Percentiles rank a stretch among this genome's conserved stretches.
phyloP scores from a whole-genome alignment of 2,113 vertebrate species.

The Edolisoma coerulescens region DNA sequence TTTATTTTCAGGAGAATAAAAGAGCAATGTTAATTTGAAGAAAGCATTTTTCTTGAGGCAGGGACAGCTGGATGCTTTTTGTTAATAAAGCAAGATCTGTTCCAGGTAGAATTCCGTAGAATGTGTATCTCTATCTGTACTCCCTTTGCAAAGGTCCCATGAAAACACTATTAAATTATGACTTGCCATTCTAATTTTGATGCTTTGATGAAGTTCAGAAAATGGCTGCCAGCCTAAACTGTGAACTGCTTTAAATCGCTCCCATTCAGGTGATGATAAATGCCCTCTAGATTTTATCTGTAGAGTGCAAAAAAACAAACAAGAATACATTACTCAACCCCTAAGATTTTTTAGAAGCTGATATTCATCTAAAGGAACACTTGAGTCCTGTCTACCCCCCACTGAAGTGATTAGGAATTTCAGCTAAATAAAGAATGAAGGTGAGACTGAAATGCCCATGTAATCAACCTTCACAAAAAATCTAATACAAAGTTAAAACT shows the following conservation, averaged over 20 bases:
- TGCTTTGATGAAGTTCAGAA: conserved; percentile 7
- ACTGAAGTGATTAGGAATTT: conserved; percentile 57
- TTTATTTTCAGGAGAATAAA: background rate
- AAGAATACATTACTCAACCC: conserved; percentile 39
- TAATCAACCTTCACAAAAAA: conserved; percentile 59
- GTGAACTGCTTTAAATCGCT: conserved; percentile 28
- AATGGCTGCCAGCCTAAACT: conserved; percentile 22
- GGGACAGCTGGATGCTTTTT: background rate
- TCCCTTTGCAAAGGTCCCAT: background rate
- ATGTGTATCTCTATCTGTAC: background rate
- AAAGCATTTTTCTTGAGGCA: background rate
- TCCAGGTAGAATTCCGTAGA: background rate
- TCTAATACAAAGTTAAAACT: conserved; percentile 52
- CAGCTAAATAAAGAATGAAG: conserved; percentile 58
- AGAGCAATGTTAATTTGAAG: background rate
- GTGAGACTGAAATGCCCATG: conserved; percentile 53
- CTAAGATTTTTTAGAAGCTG: conserved; percentile 41
- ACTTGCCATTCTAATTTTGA: background rate
- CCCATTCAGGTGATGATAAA: conserved; percentile 23
- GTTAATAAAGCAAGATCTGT: background rate
- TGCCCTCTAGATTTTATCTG: conserved; percentile 47
- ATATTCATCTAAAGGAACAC: conserved; percentile 57
- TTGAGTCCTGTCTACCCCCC: conserved; percentile 50
- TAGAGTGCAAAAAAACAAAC: conserved; percentile 41
- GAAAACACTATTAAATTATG: background rate